Conservation (phyloP, 2,113 vertebrate species). For the Tachysurus fulvidraco region DNA sequence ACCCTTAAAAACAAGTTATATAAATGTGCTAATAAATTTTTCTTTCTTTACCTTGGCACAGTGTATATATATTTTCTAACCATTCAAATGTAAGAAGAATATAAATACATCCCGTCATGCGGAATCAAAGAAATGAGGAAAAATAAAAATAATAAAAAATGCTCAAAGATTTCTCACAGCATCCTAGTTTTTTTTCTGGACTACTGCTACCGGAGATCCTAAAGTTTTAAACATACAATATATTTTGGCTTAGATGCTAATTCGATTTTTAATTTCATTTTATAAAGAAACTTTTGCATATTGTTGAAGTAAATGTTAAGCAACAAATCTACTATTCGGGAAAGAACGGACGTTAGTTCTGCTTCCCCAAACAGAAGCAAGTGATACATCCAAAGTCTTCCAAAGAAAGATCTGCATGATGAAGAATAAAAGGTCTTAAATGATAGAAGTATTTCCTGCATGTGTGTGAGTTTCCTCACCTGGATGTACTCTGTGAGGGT, state of each 20-base stretch:
- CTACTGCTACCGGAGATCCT: neutral
- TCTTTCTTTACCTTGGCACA: neutral
- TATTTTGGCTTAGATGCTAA: neutral
- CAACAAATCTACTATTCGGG: neutral
- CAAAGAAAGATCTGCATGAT: too few relatives aligned
- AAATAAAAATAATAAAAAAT: neutral
- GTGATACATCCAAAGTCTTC: neutral
- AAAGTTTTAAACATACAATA: neutral
- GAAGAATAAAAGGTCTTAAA: too few relatives aligned
- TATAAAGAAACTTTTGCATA: neutral
- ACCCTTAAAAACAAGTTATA: conserved; percentile 71
- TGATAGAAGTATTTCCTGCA: neutral
- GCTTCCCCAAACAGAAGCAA: neutral
- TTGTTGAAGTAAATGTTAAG: too few relatives aligned
- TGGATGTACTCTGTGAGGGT: conserved; percentile 96
- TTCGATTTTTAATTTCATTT: neutral
- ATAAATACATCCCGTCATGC: neutral
- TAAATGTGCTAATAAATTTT: neutral
- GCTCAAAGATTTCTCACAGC: neutral
- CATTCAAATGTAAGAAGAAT: neutral
- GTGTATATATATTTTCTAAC: neutral
- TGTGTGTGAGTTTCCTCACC: conserved; percentile 58
- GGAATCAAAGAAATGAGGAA: neutral
- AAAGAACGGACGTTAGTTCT: neutral
- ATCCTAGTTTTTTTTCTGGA: neutral